Base-by-base conservation (phyloP, 2,113 vertebrate species). In the Rhabdornis inornatus region DNA sequence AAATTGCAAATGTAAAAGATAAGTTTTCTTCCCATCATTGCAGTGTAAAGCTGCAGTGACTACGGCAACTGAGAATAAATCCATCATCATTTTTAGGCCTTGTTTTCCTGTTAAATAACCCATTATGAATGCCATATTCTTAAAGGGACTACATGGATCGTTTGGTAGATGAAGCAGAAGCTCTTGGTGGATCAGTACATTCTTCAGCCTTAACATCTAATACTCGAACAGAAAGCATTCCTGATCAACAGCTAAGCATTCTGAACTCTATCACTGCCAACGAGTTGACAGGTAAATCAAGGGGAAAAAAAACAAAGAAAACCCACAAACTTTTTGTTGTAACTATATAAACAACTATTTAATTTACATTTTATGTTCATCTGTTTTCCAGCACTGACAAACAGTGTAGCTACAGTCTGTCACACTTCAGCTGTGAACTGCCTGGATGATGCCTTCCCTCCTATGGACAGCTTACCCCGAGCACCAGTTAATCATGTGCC, bases 341-440 rank as follows among this genome's bases (percentile, higher is more conserved):
- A 74, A n/a, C 50, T 84, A 27, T 23, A 39, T 23, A 84, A 72
- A 53, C 33, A 72, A 27, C 39, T 72, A 25, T 71, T 61, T 83
- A 12, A 60, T 71, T 71, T 61, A 8, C 31, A 24, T 71, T 83
- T 83, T 63, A 8, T 72, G 68, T 63, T 83, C 33, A 37, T 72
- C 55, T 83, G 50, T 90, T 50, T 97, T 95, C 20, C 97, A 99
- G 99, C 99, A 59, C 88, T 99, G 98, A 99, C 99, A 95, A 99
- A 98, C 94, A 99, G 97, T 13, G 99, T 99, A 90, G 98, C 98
- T 31, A 99, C 98, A 5, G 98, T 99, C 92, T 99, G 99, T 97
- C 98, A 97, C 95, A 94, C 98, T 55, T 93, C 98, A 11, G 99
- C 99, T 11, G 98, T 98, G 61, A 98, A 96, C 89, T 99, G 99